phyloP scores from a whole-genome alignment of 2,113 vertebrate genomes.

The Cheilinus undulatus region DNA sequence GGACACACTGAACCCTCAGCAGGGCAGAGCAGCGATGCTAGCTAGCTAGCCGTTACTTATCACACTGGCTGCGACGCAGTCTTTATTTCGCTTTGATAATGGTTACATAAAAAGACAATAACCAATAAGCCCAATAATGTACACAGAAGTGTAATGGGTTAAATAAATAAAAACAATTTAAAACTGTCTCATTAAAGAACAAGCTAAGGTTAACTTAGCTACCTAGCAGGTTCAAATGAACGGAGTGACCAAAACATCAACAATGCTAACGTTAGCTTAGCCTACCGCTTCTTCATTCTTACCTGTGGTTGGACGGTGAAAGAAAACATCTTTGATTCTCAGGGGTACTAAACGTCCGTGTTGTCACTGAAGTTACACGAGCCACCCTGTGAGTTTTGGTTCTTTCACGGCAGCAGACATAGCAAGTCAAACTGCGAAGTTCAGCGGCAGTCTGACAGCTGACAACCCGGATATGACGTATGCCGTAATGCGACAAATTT shows the following conservation, averaged over 20 bases:
- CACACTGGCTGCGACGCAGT: background rate
- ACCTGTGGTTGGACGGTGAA: conserved; percentile 81
- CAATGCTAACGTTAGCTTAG: conserved; percentile 47
- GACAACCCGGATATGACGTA: conserved; percentile 52
- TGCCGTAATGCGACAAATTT: too few species aligned
- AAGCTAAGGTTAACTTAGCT: conserved; percentile 34
- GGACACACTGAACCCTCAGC: background rate
- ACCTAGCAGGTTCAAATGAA: conserved; percentile 19
- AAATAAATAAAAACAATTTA: background rate
- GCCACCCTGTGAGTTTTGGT: conserved; percentile 12
- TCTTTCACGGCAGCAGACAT: conserved; percentile 8
- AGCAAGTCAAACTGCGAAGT: conserved; percentile 20
- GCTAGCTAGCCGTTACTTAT: conserved; percentile 6
- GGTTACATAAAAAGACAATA: background rate
- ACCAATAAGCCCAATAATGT: background rate
- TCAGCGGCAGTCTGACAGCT: background rate
- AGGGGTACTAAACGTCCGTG: background rate
- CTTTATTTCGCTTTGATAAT: background rate
- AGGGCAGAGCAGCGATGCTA: background rate
- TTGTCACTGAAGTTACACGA: background rate
- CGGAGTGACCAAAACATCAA: conserved; percentile 28
- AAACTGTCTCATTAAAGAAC: too few species aligned
- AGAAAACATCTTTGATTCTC: conserved; percentile 73
- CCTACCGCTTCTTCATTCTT: conserved; percentile 22
- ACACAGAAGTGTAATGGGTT: background rate